Percentiles rank a stretch among this genome's conserved stretches.
Conservation (phyloP, 2,888 invertebrate genomes). For the Eupithecia subumbrata region DNA sequence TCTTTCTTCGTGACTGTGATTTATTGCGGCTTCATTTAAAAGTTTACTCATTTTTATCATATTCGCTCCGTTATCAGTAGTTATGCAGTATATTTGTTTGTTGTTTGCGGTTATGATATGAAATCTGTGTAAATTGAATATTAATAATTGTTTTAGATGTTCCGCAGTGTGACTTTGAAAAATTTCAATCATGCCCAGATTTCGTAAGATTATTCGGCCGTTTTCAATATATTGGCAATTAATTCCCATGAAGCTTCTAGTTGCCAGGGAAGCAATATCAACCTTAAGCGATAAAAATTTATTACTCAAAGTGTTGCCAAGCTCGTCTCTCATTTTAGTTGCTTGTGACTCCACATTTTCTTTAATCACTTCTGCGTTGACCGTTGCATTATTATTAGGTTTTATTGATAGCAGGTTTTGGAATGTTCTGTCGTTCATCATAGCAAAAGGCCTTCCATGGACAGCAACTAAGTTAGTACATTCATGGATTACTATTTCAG, state of each 20-base stretch:
- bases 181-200: constrained; percentile 26
- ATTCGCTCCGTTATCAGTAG: constrained; percentile 20
- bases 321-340: neutral
- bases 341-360: constrained; percentile 15
- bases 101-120: constrained; percentile 18
- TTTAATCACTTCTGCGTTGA: neutral
- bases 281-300: constrained; percentile 10
- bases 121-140: constrained; percentile 25
- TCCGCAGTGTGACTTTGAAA: constrained; percentile 28
- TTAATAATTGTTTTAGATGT: constrained; percentile 25
- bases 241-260: constrained; percentile 18
- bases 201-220: constrained; percentile 11
- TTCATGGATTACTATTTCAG: constrained; percentile 18
- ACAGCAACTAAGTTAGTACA: constrained; percentile 20
- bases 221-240: too few species aligned
- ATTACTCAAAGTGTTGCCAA: too few species aligned
- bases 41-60: constrained; percentile 30
- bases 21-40: constrained; percentile 3
- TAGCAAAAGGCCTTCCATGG: constrained; percentile 4
- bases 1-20: constrained; percentile 3
- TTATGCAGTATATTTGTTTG: constrained; percentile 24
- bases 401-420: too few species aligned
- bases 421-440: too few species aligned
- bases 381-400: too few species aligned
- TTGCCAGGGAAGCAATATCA: constrained; percentile 26